These are phyloP conservation scores for Ophioninae sp. DNA, from an alignment of 2,888 invertebrate species.

Conservation along the genomic window DNA sequence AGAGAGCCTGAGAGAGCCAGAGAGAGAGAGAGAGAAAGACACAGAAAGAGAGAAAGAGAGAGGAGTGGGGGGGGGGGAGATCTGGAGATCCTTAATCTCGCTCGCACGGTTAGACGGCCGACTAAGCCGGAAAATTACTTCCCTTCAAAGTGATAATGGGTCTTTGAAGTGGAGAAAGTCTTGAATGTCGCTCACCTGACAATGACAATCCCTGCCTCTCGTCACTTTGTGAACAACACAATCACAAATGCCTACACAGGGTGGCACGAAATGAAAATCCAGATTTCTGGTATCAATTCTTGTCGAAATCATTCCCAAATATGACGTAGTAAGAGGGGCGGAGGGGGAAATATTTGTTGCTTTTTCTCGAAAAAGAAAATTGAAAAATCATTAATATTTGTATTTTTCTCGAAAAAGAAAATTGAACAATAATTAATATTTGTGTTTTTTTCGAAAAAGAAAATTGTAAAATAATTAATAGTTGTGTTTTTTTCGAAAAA, in stretches of 20 bases:
- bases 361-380: too few relatives aligned
- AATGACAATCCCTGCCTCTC: conserved; percentile 64
- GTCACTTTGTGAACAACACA: conserved; percentile 45
- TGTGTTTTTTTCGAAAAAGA: too few relatives aligned
- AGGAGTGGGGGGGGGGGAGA: neutral
- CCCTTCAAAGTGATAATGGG: conserved; percentile 67
- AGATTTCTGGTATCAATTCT: too few relatives aligned
- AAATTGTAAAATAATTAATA: too few relatives aligned
- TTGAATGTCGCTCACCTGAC: conserved; percentile 29
- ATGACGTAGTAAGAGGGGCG: too few relatives aligned
- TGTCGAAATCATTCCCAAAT: too few relatives aligned
- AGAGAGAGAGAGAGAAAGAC: neutral
- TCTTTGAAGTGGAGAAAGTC: conserved; percentile 57
- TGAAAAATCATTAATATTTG: too few relatives aligned
- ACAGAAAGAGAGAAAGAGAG: neutral
- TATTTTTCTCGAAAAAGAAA: too few relatives aligned
- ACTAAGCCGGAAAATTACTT: conserved; percentile 69
- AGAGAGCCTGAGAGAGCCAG: neutral
- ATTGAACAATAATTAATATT: too few relatives aligned
- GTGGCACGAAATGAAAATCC: neutral
- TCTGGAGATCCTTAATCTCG: conserved; percentile 60
- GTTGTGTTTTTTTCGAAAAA: too few relatives aligned
- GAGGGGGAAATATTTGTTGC: too few relatives aligned
- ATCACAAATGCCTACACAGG: neutral
- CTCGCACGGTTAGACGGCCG: conserved; percentile 60